Evolutionary conservation across 1,140 invertebrate genomes (phyloP).

Genomic region (Mactra quadrangularis): DNA sequence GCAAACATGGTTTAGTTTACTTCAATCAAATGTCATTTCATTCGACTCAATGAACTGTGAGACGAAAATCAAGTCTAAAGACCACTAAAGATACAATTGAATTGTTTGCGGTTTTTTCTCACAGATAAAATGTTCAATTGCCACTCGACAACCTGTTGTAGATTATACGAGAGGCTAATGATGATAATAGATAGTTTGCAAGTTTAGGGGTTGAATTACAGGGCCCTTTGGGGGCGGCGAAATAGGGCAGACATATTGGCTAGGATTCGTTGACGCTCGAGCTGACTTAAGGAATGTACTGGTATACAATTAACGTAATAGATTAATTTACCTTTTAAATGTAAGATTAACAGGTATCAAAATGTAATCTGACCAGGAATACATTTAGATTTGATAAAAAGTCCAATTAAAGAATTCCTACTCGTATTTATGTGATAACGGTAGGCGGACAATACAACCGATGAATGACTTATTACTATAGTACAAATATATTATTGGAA

Average conservation of each 20-base stretch:
- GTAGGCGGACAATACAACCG: too few species aligned
- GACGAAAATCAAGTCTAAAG: constrained; percentile 42
- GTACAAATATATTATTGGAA: too few species aligned
- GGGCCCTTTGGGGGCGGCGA: constrained; percentile 7
- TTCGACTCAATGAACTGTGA: constrained; percentile 18
- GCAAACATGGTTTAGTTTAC: constrained; percentile 22
- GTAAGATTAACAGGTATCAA: too few species aligned
- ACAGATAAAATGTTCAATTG: constrained; percentile 36
- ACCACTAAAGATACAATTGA: constrained; percentile 44
- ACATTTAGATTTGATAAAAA: too few species aligned
- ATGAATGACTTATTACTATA: too few species aligned
- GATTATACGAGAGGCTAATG: constrained; percentile 15
- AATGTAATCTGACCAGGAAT: too few species aligned
- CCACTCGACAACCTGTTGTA: constrained; percentile 17
- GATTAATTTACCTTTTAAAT: too few species aligned
- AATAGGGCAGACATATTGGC: constrained; percentile 35
- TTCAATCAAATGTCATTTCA: constrained; percentile 30
- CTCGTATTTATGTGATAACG: too few species aligned
- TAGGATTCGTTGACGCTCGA: constrained; percentile 20
- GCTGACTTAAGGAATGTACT: constrained; percentile 12
- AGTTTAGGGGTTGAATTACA: constrained; percentile 13
- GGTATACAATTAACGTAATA: too few species aligned
- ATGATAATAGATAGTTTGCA: constrained; percentile 30
- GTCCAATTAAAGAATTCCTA: too few species aligned
- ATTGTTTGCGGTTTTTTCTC: constrained; percentile 40